Base-by-base conservation (phyloP, 2,888 invertebrate genomes). In the Drosophila nr. medialis region DNA sequence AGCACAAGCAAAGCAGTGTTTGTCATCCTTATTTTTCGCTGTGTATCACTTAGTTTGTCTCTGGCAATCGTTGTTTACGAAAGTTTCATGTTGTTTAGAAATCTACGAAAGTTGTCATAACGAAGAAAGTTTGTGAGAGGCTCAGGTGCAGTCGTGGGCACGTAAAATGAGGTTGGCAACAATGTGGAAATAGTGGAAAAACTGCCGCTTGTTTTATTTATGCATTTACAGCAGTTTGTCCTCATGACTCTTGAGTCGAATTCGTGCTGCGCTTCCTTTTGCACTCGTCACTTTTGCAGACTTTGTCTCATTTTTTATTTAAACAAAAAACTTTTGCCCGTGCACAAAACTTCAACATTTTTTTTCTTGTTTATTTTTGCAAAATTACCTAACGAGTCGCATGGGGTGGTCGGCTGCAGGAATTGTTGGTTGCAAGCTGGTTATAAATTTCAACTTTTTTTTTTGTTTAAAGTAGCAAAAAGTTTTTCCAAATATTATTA, bases 251-350 rank as follows among this genome's bases (percentile, higher is more conserved):
- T 70, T 66, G 71, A 77, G 81, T 79, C 79, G 77, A 75, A 75
- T 77, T 80, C 71, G 51, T 74, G 68, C 71, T 60, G 60, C 60
- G 69, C 66, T 66, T 73, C 65, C 71, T 72, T 79, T 79, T 77
- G 60, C 82, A 82, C 80, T 82, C 78, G 78, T 82, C 82, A 78
- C 84, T 71, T 71, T 61, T 60, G 62, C 72, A 79, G 81, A 80
- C 83, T 80, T 81, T 85, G 85, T 83, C 81, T 83, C 83, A 84
- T 84, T 84, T 80, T 75, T 82, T 84, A 83, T 85, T 85, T 76
- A 81, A 72, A 80, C 80, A 80, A 70, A 64, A 76, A 83, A 83
- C 72, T 81, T 83, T 81, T 73, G 42, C 58, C 51, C 72, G 65
- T 79, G 70, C 81, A 75, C 62, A 71, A 76, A 80, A 85, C 80